These are phyloP conservation scores for Linepithema humile DNA, from an alignment of 1,140 invertebrate species.

Conservation along the genomic window DNA sequence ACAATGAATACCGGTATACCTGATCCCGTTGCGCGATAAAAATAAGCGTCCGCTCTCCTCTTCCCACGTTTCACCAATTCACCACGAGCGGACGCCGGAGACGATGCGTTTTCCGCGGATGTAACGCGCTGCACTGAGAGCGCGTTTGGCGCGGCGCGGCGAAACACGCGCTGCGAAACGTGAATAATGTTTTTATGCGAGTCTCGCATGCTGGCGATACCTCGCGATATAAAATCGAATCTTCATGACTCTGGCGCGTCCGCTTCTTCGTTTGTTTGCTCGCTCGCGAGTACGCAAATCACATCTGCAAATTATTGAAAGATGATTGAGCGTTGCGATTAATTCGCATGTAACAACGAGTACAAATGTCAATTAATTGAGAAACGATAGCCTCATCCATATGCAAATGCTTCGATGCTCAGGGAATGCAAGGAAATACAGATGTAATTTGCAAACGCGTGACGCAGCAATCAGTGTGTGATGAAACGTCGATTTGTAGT, in stretches of 20 bases:
- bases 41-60: slow-evolving; percentile 11
- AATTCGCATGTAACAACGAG: not conserved
- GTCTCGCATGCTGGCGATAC: slow-evolving; percentile 35
- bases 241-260: slow-evolving; percentile 20
- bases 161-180: slow-evolving; percentile 40
- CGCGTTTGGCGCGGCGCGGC: slow-evolving; percentile 5
- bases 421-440: not conserved
- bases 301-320: not conserved
- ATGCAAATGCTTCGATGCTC: not conserved
- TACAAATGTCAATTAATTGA: not conserved
- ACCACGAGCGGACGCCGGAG: not conserved
- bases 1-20: slow-evolving; percentile 1
- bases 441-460: not conserved
- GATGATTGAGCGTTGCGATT: not conserved
- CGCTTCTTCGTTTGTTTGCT: not conserved
- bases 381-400: not conserved
- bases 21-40: slow-evolving; percentile 39
- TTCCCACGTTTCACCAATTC: not conserved
- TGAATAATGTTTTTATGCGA: slow-evolving; percentile 50
- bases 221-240: slow-evolving; percentile 49
- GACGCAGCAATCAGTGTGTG: not conserved
- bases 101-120: slow-evolving; percentile 41
- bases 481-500: not conserved
- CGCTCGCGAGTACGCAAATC: not conserved
- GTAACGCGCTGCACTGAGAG: slow-evolving; percentile 47